These are phyloP conservation scores for Plecturocebus donacophilus DNA, from an alignment of 2,113 vertebrate genomes.

Conservation along the genomic window DNA sequence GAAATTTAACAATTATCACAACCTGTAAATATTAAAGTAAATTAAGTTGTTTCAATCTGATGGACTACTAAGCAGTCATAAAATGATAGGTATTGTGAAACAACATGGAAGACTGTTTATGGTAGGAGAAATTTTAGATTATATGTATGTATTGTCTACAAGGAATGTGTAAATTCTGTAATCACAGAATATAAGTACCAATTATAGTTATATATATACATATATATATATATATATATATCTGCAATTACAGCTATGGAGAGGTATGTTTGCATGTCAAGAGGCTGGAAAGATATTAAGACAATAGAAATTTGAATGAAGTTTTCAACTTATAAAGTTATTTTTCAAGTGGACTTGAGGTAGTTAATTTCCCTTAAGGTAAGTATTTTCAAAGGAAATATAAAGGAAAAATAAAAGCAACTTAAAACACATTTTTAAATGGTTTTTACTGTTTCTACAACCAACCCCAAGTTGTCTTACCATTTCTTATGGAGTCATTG, in stretches of 20 bases:
- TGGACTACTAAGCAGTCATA: background rate
- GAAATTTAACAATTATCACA: background rate
- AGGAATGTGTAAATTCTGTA: background rate
- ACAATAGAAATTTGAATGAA: background rate
- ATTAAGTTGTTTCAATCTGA: background rate
- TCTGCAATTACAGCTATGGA: background rate
- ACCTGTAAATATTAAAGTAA: background rate
- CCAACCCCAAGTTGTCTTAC: background rate
- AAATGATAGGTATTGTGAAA: slow-evolving; percentile 16
- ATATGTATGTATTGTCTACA: background rate
- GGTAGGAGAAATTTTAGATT: background rate
- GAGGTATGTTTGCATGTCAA: background rate
- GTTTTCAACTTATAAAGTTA: background rate
- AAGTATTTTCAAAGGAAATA: background rate
- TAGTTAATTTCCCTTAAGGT: background rate
- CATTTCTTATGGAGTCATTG: background rate
- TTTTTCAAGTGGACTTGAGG: background rate
- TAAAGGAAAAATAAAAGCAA: background rate
- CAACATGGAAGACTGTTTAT: background rate
- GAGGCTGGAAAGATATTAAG: background rate
- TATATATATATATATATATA: background rate
- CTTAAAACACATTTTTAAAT: background rate
- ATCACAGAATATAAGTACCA: background rate
- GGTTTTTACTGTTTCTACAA: background rate
- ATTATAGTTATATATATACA: background rate